Evolutionary conservation across 2,797 vertebrate species (phyloP), one percentile per base, ranked within the genome.

Genomic region (Sebastes trivittatus): DNA sequence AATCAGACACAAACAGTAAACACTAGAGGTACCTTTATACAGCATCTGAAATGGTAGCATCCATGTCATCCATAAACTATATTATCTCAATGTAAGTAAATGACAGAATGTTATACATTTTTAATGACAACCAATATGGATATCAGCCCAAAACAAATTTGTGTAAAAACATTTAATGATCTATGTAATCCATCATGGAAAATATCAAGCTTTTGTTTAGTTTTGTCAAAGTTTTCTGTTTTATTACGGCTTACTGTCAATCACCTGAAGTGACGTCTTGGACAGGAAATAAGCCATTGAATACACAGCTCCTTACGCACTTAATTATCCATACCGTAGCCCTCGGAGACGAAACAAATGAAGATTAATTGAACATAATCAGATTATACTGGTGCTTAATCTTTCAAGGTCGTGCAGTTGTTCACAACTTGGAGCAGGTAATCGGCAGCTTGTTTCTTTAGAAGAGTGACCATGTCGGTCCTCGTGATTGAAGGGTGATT

Each of bases 401-500:
- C 69, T 71, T 11, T 61, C 68, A 76, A 84, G 82, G 72, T 82
- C 76, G 42, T 25, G 68, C 67, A 18, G 36, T 66, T 64, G 82
- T 52, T 75, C 29, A 3, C 20, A 22, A 56, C 30, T 85, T 36
- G 1, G 58, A 80, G 38, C 75, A 20, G 65, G 75, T 68, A 34
- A 80, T 54, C n/a, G 2, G 20, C 36, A 2, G 34, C 11, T 14
- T 13, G 25, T 22, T 72, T 49, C 67, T 78, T 68, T 46, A 7
- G 3, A 7, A 23, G 23, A 23, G 55, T 74, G 83, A 76, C 74
- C 76, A 2, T 3, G 72, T 66, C 18, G 54, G 54, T 42, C 13
- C 70, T 46, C 71, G 58, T 74, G 71, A 72, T 75, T 89, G 68
- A 63, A 54, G 9, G 49, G 61, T 89, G 84, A 92, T 92, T 92